Percentiles rank a stretch among this genome's conserved stretches.
Conservation (phyloP, 2,888 invertebrate genomes). For the Achlya flavicornis region DNA sequence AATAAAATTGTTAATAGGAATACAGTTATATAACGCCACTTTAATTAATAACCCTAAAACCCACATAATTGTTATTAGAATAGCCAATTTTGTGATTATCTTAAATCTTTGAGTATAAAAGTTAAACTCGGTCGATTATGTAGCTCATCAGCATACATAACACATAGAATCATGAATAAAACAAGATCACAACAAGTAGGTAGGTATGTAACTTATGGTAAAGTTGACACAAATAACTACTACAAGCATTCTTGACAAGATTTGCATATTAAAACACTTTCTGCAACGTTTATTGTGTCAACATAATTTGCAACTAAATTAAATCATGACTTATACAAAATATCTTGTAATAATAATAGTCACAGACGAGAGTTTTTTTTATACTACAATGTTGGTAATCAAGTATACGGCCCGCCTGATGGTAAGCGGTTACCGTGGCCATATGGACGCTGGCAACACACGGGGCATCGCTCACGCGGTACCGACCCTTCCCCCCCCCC, state of each 20-base stretch:
- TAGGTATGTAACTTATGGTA: conserved; percentile 10
- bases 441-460: too few species aligned
- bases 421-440: too few species aligned
- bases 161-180: conserved; percentile 10
- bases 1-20: background rate
- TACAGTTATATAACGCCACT: background rate
- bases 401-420: too few species aligned
- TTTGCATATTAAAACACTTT: conserved; percentile 9
- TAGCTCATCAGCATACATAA: conserved; percentile 5
- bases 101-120: background rate
- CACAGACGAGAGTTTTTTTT: too few species aligned
- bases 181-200: conserved; percentile 5
- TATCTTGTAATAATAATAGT: background rate
- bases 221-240: conserved; percentile 28
- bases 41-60: background rate
- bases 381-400: too few species aligned
- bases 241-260: conserved; percentile 23
- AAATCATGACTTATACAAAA: background rate
- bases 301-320: background rate
- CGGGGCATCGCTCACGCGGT: too few species aligned
- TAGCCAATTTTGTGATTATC: background rate
- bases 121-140: background rate
- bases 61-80: background rate
- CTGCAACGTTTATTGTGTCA: background rate
- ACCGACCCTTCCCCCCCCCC: too few species aligned